A percentile compares a stretch with the other conserved stretches of the same genome.
Conservation (phyloP, 2,113 vertebrate genomes). For the Hippolais icterina region DNA sequence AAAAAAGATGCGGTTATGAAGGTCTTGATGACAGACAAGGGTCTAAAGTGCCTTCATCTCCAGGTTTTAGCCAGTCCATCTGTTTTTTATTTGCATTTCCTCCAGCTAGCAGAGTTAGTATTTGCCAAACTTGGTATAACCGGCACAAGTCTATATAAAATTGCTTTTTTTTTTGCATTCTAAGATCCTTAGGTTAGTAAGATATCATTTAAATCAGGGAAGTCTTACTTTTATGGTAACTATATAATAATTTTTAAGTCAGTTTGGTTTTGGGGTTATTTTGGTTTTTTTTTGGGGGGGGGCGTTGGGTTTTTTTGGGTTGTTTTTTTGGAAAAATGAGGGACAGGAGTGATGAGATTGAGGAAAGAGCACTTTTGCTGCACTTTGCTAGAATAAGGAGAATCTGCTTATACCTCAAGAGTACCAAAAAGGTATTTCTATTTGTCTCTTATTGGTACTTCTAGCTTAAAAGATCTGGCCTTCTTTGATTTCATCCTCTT, state of each 20-base stretch:
- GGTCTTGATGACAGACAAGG: conserved; percentile 63
- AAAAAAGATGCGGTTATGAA: conserved; percentile 2
- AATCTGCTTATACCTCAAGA: neutral
- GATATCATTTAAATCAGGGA: neutral
- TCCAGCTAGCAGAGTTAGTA: neutral
- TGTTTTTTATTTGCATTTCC: conserved; percentile 35
- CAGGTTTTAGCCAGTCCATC: conserved; percentile 10
- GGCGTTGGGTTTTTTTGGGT: too few species aligned
- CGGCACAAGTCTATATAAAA: neutral
- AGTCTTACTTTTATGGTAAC: neutral
- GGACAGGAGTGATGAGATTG: neutral
- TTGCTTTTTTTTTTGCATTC: accelerated
- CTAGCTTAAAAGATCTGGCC: neutral
- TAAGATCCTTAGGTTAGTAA: neutral
- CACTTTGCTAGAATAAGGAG: neutral
- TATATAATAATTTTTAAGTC: neutral
- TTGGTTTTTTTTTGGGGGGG: too few species aligned
- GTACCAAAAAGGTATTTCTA: neutral
- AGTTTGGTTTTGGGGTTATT: too few species aligned
- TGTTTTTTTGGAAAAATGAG: neutral
- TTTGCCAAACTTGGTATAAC: neutral
- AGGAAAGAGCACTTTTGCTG: neutral
- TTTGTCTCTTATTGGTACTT: neutral
- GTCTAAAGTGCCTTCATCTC: conserved; percentile 50
- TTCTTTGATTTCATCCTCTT: neutral